These are phyloP conservation scores for Hippoglossus hippoglossus DNA, from an alignment of 2,797 vertebrate species.

Conservation along the genomic window DNA sequence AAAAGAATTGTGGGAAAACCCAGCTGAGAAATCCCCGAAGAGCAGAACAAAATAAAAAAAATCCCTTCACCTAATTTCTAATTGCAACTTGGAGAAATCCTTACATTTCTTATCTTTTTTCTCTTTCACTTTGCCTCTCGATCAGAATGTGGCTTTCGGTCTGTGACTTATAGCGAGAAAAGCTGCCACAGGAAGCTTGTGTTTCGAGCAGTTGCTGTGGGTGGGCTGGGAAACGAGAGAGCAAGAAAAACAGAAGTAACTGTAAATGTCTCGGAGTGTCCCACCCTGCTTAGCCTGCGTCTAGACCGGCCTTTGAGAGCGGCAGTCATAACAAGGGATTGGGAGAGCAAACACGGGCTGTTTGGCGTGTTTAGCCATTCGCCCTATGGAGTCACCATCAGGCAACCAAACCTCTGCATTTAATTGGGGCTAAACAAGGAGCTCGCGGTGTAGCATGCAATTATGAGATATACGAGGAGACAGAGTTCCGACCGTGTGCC, in stretches of 20 bases:
- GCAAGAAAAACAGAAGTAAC: slow-evolving; percentile 75
- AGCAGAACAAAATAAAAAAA: slow-evolving; percentile 28
- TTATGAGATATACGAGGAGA: slow-evolving; percentile 73
- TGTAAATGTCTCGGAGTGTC: slow-evolving; percentile 72
- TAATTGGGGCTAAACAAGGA: slow-evolving; percentile 69
- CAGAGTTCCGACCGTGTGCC: slow-evolving; percentile 62
- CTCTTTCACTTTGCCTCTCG: slow-evolving; percentile 9
- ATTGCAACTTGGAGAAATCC: slow-evolving; percentile 51
- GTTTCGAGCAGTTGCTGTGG: slow-evolving; percentile 75
- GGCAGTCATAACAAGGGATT: slow-evolving; percentile 78
- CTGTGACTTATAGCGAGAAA: slow-evolving; percentile 76
- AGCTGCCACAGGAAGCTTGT: slow-evolving; percentile 72
- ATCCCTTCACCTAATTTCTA: slow-evolving; percentile 54
- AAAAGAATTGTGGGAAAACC: slow-evolving; percentile 63
- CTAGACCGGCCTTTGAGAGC: slow-evolving; percentile 71
- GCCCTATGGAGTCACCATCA: slow-evolving; percentile 58
- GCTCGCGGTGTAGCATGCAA: slow-evolving; percentile 61
- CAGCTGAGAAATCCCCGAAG: slow-evolving; percentile 58
- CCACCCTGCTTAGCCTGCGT: slow-evolving; percentile 79
- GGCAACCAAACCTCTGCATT: slow-evolving; percentile 52
- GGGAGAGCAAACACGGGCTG: slow-evolving; percentile 67
- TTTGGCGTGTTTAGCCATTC: slow-evolving; percentile 45
- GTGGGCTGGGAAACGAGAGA: slow-evolving; percentile 69
- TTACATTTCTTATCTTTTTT: slow-evolving; percentile 38
- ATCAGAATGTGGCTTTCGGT: slow-evolving; percentile 63